Base-by-base conservation (phyloP, 2,888 invertebrate species). In the Melolontha melolontha region DNA sequence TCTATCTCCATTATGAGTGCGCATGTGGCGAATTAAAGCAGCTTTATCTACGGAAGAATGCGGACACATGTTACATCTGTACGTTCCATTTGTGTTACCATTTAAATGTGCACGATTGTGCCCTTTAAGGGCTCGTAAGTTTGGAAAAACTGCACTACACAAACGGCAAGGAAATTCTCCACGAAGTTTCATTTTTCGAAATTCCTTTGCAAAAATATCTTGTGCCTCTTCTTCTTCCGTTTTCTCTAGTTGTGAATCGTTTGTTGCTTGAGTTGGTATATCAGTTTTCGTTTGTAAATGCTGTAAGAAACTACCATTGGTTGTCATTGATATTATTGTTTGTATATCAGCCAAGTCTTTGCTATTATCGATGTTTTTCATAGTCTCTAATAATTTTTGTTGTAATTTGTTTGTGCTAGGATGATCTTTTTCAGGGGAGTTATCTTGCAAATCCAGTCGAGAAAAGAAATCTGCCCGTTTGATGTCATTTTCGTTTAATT, bases 1-100 rank as follows among this genome's bases (percentile, higher is more conserved):
- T 10, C 97, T 87, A 77, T 97, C 97, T 0, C 97, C 97, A 79
- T 96, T 97, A 84, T 97, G 97, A 0, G 95, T 95, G 49, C 97
- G 87, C 89, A 97, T 92, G 79, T 97, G 97, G 16, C 96, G 90
- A 7, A 95, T 92, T 57, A 98, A 84, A 1, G 96, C 95, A 16
- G 95, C 94, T 82, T 97, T 97, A 80, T 97, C 97, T 42, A 93
- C 87, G 73, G 93, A 93, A 0, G 92, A 91, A 82, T 95, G 96
- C 0, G 93, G 91, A 74, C 97, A 97, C 91, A 96, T 93, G 81
- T 96, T 95, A 85, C 97, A 97, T 63, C 93, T 90, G 82, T 95
- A 97, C 0, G 95, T 94, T 0, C 92, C 92, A 5, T 85, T 84
- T 0, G 89, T 90, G 1, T 90, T 91, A 0, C 92, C 90, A 68